Evolutionary conservation across 2,888 invertebrate species (phyloP).

Genomic region (Pomacea canaliculata): DNA sequence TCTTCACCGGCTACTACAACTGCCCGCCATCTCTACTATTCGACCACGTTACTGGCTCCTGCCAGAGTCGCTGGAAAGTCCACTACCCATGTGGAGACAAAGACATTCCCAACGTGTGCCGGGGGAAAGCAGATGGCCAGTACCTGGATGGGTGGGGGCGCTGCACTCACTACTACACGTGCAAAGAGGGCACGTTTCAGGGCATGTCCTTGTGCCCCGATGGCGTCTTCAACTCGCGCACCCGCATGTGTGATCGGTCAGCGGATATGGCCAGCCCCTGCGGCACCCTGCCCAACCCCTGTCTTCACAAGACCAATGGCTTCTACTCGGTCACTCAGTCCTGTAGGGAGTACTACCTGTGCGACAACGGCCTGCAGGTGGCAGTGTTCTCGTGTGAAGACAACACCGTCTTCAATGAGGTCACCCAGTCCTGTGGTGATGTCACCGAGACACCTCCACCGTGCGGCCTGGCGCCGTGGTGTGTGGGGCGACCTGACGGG

Average conservation of each 20-base stretch:
- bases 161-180: conserved; percentile 47
- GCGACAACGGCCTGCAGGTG: conserved; percentile 31
- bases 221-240: conserved; percentile 36
- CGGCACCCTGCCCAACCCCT: conserved; percentile 33
- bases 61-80: conserved; percentile 34
- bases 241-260: conserved; percentile 30
- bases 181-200: conserved; percentile 32
- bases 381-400: conserved; percentile 28
- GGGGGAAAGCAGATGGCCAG: conserved; percentile 36
- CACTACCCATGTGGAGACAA: conserved; percentile 47
- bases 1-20: conserved; percentile 36
- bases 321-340: conserved; percentile 13
- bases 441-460: conserved; percentile 23
- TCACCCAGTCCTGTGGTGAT: conserved; percentile 23
- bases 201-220: conserved; percentile 35
- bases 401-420: conserved; percentile 26
- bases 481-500: conserved; percentile 25
- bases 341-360: conserved; percentile 26
- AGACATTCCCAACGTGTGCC: conserved; percentile 39
- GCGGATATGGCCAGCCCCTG: conserved; percentile 32
- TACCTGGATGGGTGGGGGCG: conserved; percentile 45
- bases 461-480: conserved; percentile 25
- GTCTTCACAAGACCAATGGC: conserved; percentile 30
- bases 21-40: conserved; percentile 32
- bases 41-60: conserved; percentile 34